phyloP scores from a whole-genome alignment of 2,888 invertebrate species.

The Bellardia bayeri region DNA sequence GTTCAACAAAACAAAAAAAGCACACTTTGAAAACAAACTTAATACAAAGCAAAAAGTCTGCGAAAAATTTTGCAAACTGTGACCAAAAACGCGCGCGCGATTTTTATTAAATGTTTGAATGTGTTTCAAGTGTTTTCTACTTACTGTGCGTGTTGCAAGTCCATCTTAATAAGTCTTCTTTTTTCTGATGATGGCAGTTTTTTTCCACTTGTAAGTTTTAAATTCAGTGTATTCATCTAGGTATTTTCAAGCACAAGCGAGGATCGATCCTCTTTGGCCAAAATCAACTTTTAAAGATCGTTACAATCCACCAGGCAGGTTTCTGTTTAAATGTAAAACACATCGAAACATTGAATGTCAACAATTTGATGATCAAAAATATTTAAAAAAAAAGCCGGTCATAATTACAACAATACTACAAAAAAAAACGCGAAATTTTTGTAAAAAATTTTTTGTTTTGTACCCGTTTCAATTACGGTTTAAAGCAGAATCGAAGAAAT shows the following conservation, averaged over 20 bases:
- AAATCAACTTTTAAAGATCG: background rate
- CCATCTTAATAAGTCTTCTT: slow-evolving; percentile 30
- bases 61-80: slow-evolving; percentile 67
- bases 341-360: slow-evolving; percentile 54
- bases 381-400: slow-evolving; percentile 42
- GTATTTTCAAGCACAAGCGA: background rate
- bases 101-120: slow-evolving; percentile 63
- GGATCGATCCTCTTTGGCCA: background rate
- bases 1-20: slow-evolving; percentile 24
- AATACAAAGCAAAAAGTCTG: slow-evolving; percentile 57
- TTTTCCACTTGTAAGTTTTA: slow-evolving; percentile 21
- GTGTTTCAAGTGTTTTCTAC: slow-evolving; percentile 49
- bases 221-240: slow-evolving; percentile 20
- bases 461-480: slow-evolving; percentile 26
- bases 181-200: slow-evolving; percentile 15
- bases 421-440: slow-evolving; percentile 33
- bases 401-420: slow-evolving; percentile 67
- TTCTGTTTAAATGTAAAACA: slow-evolving; percentile 26
- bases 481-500: slow-evolving; percentile 8
- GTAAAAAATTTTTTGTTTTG: background rate
- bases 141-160: slow-evolving; percentile 48
- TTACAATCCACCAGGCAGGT: slow-evolving; percentile 47
- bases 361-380: slow-evolving; percentile 50
- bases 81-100: slow-evolving; percentile 73
- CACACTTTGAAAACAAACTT: slow-evolving; percentile 41